These are phyloP conservation scores for Meteorus sp. DNA, from an alignment of 1,140 invertebrate species.

Conservation along the genomic window DNA sequence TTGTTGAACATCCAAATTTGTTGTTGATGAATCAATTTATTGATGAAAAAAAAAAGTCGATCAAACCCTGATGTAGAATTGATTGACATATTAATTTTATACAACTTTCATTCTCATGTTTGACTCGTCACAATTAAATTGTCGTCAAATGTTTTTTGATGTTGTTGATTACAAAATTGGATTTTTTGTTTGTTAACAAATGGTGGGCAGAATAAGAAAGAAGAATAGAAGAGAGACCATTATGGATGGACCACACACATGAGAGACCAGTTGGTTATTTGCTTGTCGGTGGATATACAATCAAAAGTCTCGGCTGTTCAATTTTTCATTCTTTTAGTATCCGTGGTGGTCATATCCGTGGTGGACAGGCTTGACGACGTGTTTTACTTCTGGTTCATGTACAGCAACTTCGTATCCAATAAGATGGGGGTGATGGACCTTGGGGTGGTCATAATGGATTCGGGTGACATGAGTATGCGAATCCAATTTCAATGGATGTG, in stretches of 20 bases:
- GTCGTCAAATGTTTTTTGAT: too few species aligned
- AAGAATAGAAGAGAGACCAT: too few species aligned
- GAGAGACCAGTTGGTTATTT: background rate
- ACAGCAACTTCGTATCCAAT: conserved; percentile 45
- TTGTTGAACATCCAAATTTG: background rate
- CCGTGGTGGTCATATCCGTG: conserved; percentile 33
- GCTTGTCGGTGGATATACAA: too few species aligned
- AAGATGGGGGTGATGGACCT: conserved; percentile 47
- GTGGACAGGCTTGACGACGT: conserved; percentile 41
- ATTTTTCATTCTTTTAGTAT: conserved; percentile 34
- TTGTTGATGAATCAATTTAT: conserved; percentile 1
- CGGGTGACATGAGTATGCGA: conserved; percentile 38
- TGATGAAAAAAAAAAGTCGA: conserved; percentile 2
- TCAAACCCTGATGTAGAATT: background rate
- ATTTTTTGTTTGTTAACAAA: too few species aligned
- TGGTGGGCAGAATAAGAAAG: too few species aligned
- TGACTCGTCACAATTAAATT: too few species aligned
- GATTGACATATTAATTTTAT: background rate
- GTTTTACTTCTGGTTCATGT: conserved; percentile 46
- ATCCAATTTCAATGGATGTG: conserved; percentile 47
- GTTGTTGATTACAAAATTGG: too few species aligned
- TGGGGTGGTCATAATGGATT: conserved; percentile 42
- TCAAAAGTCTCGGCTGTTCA: too few species aligned
- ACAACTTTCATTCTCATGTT: too few species aligned
- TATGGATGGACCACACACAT: too few species aligned